These are phyloP conservation scores for Sterrhoptilus dennistouni DNA, from an alignment of 2,113 vertebrate genomes.

Conservation along the genomic window DNA sequence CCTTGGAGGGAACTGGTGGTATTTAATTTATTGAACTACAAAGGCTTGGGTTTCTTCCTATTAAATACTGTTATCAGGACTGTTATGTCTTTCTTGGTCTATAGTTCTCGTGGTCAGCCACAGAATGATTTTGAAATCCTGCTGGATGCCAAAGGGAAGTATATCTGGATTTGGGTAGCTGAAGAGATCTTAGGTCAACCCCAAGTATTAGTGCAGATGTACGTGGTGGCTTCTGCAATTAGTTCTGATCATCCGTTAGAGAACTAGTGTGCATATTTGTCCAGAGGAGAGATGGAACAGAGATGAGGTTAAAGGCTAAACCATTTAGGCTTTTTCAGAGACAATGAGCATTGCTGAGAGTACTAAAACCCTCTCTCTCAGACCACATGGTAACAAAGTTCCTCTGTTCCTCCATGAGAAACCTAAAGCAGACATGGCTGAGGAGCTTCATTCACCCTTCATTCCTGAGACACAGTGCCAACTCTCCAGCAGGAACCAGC, in stretches of 20 bases:
- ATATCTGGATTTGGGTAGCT: not conserved
- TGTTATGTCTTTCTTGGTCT: not conserved
- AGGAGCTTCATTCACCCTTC: not conserved
- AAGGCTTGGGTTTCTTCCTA: not conserved
- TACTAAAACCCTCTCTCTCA: not conserved
- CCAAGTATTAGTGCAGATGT: not conserved
- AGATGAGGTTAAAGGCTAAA: not conserved
- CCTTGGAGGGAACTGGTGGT: not conserved
- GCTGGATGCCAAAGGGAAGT: not conserved
- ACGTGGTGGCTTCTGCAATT: not conserved
- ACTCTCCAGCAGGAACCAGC: not conserved
- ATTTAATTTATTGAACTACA: not conserved
- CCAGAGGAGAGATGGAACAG: not conserved
- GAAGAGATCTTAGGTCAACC: not conserved
- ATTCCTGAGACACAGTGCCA: not conserved
- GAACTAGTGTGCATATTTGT: not conserved
- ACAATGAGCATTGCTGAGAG: not conserved
- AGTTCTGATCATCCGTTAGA: not conserved
- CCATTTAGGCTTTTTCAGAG: not conserved
- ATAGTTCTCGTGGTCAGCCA: not conserved
- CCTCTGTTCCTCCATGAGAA: not conserved
- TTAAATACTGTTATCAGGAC: not conserved
- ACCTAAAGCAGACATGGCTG: not conserved
- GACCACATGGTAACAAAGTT: not conserved
- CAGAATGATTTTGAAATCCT: not conserved